Percentiles rank a stretch among this genome's conserved stretches.
Conservation (phyloP, 37 sponge, comb jelly and placozoan species). For the Spongilla lacustris region DNA sequence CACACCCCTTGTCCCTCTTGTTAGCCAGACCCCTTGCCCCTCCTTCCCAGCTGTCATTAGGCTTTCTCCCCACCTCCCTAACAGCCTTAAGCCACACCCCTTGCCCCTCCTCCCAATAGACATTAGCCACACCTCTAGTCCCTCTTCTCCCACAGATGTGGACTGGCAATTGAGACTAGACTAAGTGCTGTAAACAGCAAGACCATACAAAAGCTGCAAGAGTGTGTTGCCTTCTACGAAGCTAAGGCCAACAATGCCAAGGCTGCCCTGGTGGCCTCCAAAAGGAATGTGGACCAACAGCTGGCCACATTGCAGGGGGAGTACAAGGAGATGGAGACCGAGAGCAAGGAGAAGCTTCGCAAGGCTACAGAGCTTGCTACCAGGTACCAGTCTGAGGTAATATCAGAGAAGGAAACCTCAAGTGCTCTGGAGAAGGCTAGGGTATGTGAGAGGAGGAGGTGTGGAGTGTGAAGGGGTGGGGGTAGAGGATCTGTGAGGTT, state of each 20-base stretch:
- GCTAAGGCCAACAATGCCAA: conserved; percentile 41
- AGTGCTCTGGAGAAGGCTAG: conserved; percentile 60
- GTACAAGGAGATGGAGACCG: conserved; percentile 84
- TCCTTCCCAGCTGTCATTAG: too few species aligned
- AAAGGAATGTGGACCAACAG: conserved; percentile 84
- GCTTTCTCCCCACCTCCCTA: too few species aligned
- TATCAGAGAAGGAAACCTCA: conserved; percentile 49
- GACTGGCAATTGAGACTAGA: too few species aligned
- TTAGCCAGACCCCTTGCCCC: too few species aligned
- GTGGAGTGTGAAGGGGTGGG: too few species aligned
- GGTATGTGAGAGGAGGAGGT: conserved; percentile 30
- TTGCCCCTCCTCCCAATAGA: too few species aligned
- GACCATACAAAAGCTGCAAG: conserved; percentile 68
- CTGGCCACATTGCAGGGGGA: conserved; percentile 84
- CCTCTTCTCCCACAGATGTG: too few species aligned
- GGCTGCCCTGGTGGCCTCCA: conserved; percentile 59
- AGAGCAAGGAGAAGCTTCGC: conserved; percentile 72
- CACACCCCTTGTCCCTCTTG: too few species aligned
- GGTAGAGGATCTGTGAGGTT: background rate
- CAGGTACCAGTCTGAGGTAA: conserved; percentile 56
- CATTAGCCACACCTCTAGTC: too few species aligned
- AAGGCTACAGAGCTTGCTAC: conserved; percentile 75
- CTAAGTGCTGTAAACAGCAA: too few species aligned
- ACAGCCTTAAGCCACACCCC: too few species aligned
- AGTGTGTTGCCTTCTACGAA: too few species aligned